phyloP scores from a whole-genome alignment of 2,888 invertebrate genomes.

The Galerucella calmariensis region DNA sequence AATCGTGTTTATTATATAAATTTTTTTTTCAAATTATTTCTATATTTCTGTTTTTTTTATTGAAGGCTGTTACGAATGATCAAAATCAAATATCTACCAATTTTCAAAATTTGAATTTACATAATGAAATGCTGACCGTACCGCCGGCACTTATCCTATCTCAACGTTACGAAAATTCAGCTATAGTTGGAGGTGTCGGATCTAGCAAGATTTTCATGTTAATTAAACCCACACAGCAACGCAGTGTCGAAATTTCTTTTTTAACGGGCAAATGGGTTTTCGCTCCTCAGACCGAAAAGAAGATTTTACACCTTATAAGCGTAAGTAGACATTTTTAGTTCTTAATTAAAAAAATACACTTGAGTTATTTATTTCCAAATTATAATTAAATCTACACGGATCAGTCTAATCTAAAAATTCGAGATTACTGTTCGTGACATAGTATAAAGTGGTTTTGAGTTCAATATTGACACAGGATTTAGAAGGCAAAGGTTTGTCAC shows the following conservation, averaged over 20 bases:
- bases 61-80: not conserved
- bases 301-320: slow-evolving; percentile 70
- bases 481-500: too few species aligned
- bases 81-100: not conserved
- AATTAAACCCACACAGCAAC: slow-evolving; percentile 70
- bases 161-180: not conserved
- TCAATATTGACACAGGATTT: too few species aligned
- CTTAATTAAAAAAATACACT: not conserved
- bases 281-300: slow-evolving; percentile 71
- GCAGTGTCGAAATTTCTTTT: slow-evolving; percentile 70
- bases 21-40: not conserved
- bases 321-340: slow-evolving; percentile 60
- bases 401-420: too few species aligned
- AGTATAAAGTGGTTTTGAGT: too few species aligned
- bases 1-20: not conserved
- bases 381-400: not conserved
- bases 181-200: slow-evolving; percentile 6
- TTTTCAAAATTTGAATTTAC: not conserved
- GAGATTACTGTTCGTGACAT: too few species aligned
- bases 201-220: slow-evolving; percentile 69
- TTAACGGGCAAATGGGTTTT: slow-evolving; percentile 70
- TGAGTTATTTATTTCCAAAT: not conserved
- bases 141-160: not conserved
- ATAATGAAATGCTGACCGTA: not conserved
- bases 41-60: not conserved